Evolutionary conservation across 2,113 vertebrate species (phyloP).

Genomic region (Apteryx owenii): DNA sequence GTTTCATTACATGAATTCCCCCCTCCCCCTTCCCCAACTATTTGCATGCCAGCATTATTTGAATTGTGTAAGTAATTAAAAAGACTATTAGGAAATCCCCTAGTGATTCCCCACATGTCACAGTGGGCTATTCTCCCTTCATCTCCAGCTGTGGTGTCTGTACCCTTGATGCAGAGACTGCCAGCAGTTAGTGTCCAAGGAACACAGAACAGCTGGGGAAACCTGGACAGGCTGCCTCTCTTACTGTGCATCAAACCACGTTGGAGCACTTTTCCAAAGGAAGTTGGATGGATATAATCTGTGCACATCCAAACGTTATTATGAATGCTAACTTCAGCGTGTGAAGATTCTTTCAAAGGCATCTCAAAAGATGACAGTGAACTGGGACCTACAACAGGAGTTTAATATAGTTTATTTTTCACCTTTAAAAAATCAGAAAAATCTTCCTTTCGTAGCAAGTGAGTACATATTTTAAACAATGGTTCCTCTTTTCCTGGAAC

Average conservation of each 20-base stretch:
- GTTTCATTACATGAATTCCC: conserved; percentile 41
- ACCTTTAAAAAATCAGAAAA: background rate
- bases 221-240: background rate
- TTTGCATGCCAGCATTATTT: background rate
- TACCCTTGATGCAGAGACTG: background rate
- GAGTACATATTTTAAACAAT: background rate
- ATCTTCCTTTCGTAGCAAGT: background rate
- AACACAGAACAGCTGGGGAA: background rate
- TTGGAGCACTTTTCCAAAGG: conserved; percentile 11
- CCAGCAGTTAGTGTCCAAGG: background rate
- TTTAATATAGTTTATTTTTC: background rate
- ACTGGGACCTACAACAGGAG: background rate
- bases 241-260: background rate
- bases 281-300: background rate
- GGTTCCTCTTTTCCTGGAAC: background rate
- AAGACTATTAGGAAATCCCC: conserved; percentile 42
- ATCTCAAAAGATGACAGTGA: conserved; percentile 3
- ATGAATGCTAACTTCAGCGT: background rate
- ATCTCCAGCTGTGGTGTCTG: background rate
- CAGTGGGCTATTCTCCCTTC: background rate
- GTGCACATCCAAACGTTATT: background rate
- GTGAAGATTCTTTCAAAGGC: background rate
- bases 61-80: conserved; percentile 32
- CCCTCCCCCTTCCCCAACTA: background rate
- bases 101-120: background rate